These are phyloP conservation scores for Operophtera brumata DNA, from an alignment of 2,888 invertebrate species.

Conservation along the genomic window DNA sequence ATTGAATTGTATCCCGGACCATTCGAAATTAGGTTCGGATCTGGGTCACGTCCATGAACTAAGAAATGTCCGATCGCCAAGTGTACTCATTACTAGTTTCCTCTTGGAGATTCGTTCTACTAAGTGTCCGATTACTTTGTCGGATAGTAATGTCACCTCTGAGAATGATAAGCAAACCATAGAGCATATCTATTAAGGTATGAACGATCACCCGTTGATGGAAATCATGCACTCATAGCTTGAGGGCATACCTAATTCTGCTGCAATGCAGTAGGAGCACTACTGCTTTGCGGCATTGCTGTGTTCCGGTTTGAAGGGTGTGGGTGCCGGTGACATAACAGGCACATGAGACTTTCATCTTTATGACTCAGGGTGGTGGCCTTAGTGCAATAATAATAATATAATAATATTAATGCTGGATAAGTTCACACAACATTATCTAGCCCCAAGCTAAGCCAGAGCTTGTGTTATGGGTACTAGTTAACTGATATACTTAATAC, in stretches of 20 bases:
- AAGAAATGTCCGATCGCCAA: conserved; percentile 1
- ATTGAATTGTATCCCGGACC: not conserved
- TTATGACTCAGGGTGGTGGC: too few species aligned
- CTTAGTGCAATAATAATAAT: too few species aligned
- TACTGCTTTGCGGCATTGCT: too few species aligned
- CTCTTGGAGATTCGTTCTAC: not conserved
- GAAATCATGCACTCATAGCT: not conserved
- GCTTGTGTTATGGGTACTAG: too few species aligned
- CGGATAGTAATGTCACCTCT: not conserved
- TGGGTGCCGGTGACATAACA: too few species aligned
- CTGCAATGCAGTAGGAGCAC: too few species aligned
- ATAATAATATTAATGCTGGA: too few species aligned
- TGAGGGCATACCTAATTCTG: not conserved
- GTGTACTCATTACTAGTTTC: not conserved
- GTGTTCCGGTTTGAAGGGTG: too few species aligned
- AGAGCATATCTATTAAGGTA: not conserved
- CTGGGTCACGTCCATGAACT: conserved; percentile 13
- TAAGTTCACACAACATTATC: too few species aligned
- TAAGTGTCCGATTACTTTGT: not conserved
- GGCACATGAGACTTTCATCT: too few species aligned
- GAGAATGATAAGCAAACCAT: not conserved
- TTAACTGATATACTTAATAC: too few species aligned
- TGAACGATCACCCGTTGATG: not conserved
- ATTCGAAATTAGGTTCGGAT: not conserved
- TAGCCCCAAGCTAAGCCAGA: too few species aligned